Conservation (phyloP, 2,113 vertebrate species). For the Zonotrichia leucophrys region DNA sequence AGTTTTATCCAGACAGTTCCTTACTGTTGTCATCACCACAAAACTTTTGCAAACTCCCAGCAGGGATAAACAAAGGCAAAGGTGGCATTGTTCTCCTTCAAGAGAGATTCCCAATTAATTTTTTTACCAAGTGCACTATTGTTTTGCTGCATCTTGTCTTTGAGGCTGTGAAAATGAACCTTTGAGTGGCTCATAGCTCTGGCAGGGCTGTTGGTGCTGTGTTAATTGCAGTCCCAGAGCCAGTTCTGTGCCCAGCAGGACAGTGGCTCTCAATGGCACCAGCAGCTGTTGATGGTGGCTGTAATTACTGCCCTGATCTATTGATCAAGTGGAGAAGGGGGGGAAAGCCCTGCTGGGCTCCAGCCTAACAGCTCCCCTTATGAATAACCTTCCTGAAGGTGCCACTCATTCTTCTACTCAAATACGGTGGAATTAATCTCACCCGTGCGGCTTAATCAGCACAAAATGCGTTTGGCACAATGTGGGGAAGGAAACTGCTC, state of each 20-base stretch:
- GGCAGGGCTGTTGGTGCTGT: not conserved
- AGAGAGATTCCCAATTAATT: not conserved
- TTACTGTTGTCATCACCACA: not conserved
- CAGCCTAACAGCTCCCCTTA: constrained; percentile 31
- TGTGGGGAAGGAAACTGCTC: not conserved
- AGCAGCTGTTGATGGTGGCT: constrained; percentile 28
- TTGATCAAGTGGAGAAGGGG: not conserved
- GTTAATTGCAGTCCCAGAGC: constrained; percentile 15
- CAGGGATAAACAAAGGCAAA: fast-evolving
- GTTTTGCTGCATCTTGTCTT: not conserved
- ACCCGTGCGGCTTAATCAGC: not conserved
- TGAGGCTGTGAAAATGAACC: not conserved
- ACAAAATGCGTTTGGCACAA: not conserved
- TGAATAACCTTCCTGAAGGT: constrained; percentile 24
- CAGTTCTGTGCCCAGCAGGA: not conserved
- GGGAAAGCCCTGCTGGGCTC: constrained; percentile 40
- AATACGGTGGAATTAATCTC: constrained; percentile 11
- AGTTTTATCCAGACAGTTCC: not conserved
- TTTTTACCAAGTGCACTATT: not conserved
- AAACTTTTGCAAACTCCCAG: not conserved
- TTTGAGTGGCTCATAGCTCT: not conserved
- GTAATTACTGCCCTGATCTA: constrained; percentile 50
- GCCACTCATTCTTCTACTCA: constrained; percentile 12
- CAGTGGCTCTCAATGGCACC: not conserved
- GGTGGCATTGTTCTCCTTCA: not conserved